Conservation (phyloP, 2,113 vertebrate species). For the Gymnarchus niloticus region DNA sequence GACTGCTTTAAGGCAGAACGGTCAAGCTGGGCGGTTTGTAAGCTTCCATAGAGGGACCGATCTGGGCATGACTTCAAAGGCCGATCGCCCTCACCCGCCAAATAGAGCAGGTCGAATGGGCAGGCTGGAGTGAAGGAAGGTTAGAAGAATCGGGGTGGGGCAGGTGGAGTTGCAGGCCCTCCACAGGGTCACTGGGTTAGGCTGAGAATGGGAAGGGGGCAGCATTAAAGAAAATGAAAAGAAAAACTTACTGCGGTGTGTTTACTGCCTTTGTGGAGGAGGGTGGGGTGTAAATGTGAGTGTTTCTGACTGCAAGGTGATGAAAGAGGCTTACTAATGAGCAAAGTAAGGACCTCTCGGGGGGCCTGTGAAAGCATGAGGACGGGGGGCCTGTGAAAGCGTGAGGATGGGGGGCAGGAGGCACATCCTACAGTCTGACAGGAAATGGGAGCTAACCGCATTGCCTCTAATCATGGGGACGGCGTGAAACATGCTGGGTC, state of each 20-base stretch:
- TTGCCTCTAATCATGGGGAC: neutral
- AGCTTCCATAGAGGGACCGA: conserved; percentile 17
- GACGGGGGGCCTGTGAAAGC: neutral
- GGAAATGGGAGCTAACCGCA: neutral
- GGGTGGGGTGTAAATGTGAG: neutral
- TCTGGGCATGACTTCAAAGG: conserved; percentile 41
- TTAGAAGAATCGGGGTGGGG: neutral
- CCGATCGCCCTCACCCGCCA: conserved; percentile 14
- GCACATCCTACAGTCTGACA: neutral
- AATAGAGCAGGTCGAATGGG: neutral
- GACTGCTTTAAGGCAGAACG: conserved; percentile 5
- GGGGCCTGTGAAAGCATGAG: neutral
- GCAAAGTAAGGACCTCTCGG: neutral
- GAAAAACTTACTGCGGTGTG: neutral
- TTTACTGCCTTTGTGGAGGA: neutral
- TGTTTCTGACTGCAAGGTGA: neutral
- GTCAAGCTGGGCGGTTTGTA: neutral
- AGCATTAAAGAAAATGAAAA: neutral
- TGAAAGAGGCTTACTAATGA: neutral
- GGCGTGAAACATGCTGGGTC: neutral
- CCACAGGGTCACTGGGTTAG: neutral
- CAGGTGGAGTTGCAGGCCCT: neutral
- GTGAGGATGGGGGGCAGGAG: neutral
- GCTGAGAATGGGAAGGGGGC: neutral
- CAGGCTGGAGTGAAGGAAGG: neutral